A percentile compares a stretch with the other conserved stretches of the same genome.
phyloP scores from a whole-genome alignment of 2,113 vertebrate species.

The Eurypyga helias region DNA sequence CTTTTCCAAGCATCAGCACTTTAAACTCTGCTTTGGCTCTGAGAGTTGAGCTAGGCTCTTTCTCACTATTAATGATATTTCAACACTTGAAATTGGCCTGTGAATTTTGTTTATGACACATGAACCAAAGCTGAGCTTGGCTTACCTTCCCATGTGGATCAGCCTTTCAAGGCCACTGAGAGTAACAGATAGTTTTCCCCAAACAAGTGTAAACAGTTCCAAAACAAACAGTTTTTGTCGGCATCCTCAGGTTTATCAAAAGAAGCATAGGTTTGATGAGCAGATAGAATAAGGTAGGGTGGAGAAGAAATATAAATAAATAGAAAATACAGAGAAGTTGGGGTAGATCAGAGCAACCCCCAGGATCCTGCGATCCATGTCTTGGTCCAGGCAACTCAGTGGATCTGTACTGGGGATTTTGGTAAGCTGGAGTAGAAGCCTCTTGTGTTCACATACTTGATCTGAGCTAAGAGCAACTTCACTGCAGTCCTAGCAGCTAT shows the following conservation, averaged over 20 bases:
- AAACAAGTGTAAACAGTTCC: constrained; percentile 11
- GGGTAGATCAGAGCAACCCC: not conserved
- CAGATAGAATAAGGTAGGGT: not conserved
- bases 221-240: constrained; percentile 41
- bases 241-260: not conserved
- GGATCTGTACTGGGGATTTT: not conserved
- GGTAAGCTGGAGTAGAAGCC: not conserved
- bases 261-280: not conserved
- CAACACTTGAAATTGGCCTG: constrained; percentile 24
- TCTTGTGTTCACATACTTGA: not conserved
- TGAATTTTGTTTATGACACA: constrained; percentile 45
- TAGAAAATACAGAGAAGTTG: not conserved
- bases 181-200: not conserved
- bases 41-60: constrained; percentile 22
- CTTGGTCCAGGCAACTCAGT: not conserved
- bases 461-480: not conserved
- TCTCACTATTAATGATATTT: constrained; percentile 39
- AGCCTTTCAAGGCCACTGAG: not conserved
- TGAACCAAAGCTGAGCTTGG: not conserved
- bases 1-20: constrained; percentile 17
- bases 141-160: constrained; percentile 27
- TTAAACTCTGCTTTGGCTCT: constrained; percentile 3
- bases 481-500: not conserved
- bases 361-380: not conserved
- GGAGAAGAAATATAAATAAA: not conserved